Base-by-base conservation (phyloP, 2,113 vertebrate species). In the Himantopus leucocephalus region DNA sequence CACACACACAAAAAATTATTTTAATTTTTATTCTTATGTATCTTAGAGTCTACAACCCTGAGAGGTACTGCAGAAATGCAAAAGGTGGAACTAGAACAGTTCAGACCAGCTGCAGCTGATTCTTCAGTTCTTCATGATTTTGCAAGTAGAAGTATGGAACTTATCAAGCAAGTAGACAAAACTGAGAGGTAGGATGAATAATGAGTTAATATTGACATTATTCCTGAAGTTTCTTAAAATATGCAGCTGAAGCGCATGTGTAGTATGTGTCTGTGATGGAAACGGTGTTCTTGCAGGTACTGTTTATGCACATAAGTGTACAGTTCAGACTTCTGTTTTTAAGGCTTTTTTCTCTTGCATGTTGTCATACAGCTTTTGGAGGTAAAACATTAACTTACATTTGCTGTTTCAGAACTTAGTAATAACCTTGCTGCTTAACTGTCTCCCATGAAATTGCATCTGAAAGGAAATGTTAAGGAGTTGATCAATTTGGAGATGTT, bases 121-220 rank as follows among this genome's bases (percentile, higher is more conserved):
- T 70, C 76, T 93, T 55, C 78, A 35, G 55, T 34, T 91, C 58
- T 85, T 50, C 34, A 16, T 59, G 60, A 50, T 77, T 63, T 81
- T 55, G 39, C 43, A 71, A 8, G 63, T 92, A 15, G 30, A 95
- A 97, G 67, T 79, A 58, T 68, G 50, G 85, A 91, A 62, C 16
- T 64, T 92, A 60, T 1, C 30, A 79, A 94, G 48, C 77, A 96
- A 95, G 39, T 30, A 80, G 59, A 58, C 24, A 27, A 75, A 53
- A 45, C 23, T 11, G 64, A 87, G 92, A 98, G 97, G 98, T 98
- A 97, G 82, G 91, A 83, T 41, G 27, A 83, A n/a, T 73, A 8
- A n/a, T 76, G 10, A 32, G 29, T 76, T 70, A 56, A 27, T 73
- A 74, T 3, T 60, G 12, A 29, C 27, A 79, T 85, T 41, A 59